phyloP scores from a whole-genome alignment of 2,888 invertebrate genomes.

The Penaeus monodon region DNA sequence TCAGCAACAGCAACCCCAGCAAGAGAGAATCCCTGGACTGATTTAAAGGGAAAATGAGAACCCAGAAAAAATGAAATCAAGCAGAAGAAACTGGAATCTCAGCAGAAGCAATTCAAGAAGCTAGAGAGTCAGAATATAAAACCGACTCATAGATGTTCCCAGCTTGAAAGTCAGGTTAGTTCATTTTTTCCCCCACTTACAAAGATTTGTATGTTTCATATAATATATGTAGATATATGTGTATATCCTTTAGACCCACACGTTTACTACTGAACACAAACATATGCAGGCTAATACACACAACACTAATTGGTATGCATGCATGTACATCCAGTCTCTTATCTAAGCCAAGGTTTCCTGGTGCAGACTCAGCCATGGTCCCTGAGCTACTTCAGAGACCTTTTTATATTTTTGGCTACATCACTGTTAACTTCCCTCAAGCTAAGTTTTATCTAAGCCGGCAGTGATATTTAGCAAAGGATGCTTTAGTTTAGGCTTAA shows the following conservation, averaged over 20 bases:
- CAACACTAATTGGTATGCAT: too few species aligned
- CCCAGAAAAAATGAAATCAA: constrained; percentile 29
- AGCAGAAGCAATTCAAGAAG: constrained; percentile 25
- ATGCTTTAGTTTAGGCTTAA: too few species aligned
- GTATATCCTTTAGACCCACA: background rate
- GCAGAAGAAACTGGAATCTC: constrained; percentile 44
- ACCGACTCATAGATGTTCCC: constrained; percentile 16
- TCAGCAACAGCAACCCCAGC: constrained; percentile 7
- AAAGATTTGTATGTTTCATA: background rate
- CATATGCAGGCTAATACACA: too few species aligned
- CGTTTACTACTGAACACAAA: too few species aligned
- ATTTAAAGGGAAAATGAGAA: constrained; percentile 38
- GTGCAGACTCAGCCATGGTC: too few species aligned
- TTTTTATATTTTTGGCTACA: too few species aligned
- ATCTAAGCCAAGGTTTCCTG: too few species aligned
- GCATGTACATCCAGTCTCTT: too few species aligned
- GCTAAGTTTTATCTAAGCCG: too few species aligned
- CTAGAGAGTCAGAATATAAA: constrained; percentile 37
- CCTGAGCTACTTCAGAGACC: too few species aligned
- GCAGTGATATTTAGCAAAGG: too few species aligned
- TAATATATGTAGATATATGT: background rate
- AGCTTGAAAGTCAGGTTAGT: constrained; percentile 34
- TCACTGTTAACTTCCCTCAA: too few species aligned
- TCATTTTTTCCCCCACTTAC: background rate
- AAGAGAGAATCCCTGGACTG: constrained; percentile 19